Evolutionary conservation across 2,113 vertebrate species (phyloP).

Genomic region (Pagrus major): DNA sequence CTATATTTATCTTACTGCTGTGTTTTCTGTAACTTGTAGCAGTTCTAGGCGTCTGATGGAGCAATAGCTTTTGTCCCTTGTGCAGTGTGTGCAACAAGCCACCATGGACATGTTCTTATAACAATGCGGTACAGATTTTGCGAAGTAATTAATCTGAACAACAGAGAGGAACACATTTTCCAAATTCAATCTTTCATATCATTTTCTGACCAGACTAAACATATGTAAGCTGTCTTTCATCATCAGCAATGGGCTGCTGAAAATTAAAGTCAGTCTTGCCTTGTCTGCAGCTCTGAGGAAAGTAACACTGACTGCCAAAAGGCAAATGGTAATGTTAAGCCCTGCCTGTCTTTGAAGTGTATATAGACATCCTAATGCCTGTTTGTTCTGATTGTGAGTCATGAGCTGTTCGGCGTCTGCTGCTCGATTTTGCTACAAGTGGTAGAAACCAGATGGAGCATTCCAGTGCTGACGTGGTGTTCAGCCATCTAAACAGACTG

Average conservation of each 20-base stretch:
- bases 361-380: background rate
- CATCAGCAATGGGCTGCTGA: background rate
- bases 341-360: background rate
- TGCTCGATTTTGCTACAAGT: constrained; percentile 12
- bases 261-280: background rate
- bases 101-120: background rate
- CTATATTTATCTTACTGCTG: background rate
- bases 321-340: background rate
- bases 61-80: background rate
- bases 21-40: background rate
- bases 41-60: background rate
- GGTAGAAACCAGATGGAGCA: constrained; percentile 42
- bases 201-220: background rate
- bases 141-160: constrained; percentile 5
- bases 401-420: background rate
- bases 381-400: constrained; percentile 30
- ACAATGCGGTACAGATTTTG: background rate
- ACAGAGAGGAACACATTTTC: constrained; percentile 1
- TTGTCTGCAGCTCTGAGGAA: background rate
- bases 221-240: background rate
- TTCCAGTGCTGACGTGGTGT: constrained; percentile 42
- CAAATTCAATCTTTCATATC: background rate
- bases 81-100: background rate
- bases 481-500: background rate
- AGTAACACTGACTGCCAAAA: background rate